phyloP scores from a whole-genome alignment of 2,797 vertebrate genomes.

The Cuniculus paca region DNA sequence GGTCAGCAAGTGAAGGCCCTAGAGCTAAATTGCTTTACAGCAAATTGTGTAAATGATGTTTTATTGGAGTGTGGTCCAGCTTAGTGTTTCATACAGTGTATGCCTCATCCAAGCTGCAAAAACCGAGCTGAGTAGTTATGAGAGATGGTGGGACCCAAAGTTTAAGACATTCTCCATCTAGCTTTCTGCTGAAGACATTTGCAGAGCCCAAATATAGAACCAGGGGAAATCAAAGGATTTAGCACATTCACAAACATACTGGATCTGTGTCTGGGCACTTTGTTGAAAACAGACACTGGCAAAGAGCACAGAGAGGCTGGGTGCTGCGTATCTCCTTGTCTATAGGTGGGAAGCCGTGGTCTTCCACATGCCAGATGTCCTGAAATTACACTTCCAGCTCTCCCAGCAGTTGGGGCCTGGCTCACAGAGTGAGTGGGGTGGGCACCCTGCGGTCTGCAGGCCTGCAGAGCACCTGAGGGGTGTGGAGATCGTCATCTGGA shows the following conservation, averaged over 20 bases:
- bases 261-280: rapidly evolving
- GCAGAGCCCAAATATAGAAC: too few relatives aligned
- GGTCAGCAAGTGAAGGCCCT: neutral
- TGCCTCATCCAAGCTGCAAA: neutral
- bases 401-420: neutral
- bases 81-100: neutral
- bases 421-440: neutral
- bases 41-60: neutral
- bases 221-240: neutral
- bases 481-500: neutral
- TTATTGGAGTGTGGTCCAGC: too few relatives aligned
- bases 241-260: neutral
- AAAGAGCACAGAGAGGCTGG: too few relatives aligned
- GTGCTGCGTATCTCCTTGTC: neutral
- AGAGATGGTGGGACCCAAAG: rapidly evolving
- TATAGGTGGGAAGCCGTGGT: neutral
- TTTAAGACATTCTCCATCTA: neutral
- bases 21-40: neutral
- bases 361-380: neutral
- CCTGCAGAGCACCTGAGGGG: neutral
- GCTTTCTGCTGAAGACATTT: neutral
- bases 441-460: rapidly evolving
- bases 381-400: neutral
- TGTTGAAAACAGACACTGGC: neutral
- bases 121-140: neutral